These are phyloP conservation scores for Parambassis ranga DNA, from an alignment of 2,797 vertebrate species.

Conservation along the genomic window DNA sequence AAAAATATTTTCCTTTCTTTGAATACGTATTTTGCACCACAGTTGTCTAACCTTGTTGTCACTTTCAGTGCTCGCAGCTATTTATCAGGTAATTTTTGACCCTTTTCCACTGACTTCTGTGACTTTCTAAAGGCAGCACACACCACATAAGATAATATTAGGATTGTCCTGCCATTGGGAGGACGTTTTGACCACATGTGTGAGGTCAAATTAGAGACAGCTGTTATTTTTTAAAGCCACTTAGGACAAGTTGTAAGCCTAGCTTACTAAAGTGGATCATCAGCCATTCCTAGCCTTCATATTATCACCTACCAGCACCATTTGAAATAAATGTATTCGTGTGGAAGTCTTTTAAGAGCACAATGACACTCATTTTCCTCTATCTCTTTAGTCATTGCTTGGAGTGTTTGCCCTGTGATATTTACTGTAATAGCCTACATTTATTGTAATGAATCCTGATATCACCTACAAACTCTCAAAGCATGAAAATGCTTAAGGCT, in stretches of 20 bases:
- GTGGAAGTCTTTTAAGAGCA: background rate
- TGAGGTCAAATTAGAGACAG: too few relatives aligned
- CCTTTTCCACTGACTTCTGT: too few relatives aligned
- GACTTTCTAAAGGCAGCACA: too few relatives aligned
- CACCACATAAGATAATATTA: too few relatives aligned
- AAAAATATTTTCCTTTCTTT: background rate
- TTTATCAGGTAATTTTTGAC: too few relatives aligned
- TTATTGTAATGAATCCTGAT: conserved; percentile 42
- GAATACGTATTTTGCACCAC: background rate
- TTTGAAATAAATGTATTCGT: conserved; percentile 1
- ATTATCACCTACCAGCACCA: background rate
- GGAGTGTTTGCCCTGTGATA: conserved; percentile 21
- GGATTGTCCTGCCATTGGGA: too few relatives aligned
- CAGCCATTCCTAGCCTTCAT: background rate
- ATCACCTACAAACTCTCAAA: conserved; percentile 41
- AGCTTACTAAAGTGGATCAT: too few relatives aligned
- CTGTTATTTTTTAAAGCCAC: too few relatives aligned
- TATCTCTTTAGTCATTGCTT: conserved; percentile 1
- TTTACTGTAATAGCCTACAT: conserved; percentile 27
- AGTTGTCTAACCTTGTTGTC: too few relatives aligned
- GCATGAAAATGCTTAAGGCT: conserved; percentile 25
- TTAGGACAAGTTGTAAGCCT: too few relatives aligned
- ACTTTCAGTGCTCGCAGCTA: too few relatives aligned
- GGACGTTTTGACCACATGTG: too few relatives aligned
- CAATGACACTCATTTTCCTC: background rate